Conservation (phyloP, 92 coral and sea anemone genomes). For the Isaurus tuberculatus region DNA sequence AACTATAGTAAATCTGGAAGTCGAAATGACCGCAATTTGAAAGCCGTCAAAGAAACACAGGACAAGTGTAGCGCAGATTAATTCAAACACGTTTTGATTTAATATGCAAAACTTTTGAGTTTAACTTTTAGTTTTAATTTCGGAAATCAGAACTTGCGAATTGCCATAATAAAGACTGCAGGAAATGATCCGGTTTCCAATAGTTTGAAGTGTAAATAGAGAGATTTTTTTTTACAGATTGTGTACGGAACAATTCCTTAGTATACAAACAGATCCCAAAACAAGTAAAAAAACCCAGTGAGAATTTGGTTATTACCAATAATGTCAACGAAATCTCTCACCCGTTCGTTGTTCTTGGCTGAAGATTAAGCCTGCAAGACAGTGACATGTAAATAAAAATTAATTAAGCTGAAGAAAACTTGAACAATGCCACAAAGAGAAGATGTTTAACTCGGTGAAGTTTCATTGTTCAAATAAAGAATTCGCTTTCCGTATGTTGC, state of each 20-base stretch:
- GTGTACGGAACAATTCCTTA: slow-evolving; percentile 56
- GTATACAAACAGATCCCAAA: slow-evolving; percentile 75
- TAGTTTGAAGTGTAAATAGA: slow-evolving; percentile 71
- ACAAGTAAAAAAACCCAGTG: slow-evolving; percentile 42
- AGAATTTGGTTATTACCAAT: slow-evolving; percentile 61
- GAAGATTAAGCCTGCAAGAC: slow-evolving; percentile 55
- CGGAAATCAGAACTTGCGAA: slow-evolving; percentile 79
- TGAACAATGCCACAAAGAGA: slow-evolving; percentile 83
- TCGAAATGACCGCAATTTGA: slow-evolving; percentile 3
- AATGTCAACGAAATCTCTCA: slow-evolving; percentile 47
- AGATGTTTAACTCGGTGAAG: slow-evolving; percentile 80
- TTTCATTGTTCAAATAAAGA: slow-evolving; percentile 70
- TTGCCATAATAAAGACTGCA: slow-evolving; percentile 68
- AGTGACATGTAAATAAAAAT: slow-evolving; percentile 76
- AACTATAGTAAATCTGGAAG: slow-evolving; percentile 40
- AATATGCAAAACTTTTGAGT: slow-evolving; percentile 47
- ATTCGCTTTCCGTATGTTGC: slow-evolving; percentile 59
- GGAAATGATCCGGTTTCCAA: slow-evolving; percentile 71
- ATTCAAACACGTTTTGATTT: slow-evolving; percentile 19
- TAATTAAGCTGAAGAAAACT: slow-evolving; percentile 77
- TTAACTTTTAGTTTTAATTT: slow-evolving; percentile 64
- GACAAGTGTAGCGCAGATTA: slow-evolving; percentile 5
- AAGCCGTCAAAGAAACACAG: background rate
- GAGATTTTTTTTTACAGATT: slow-evolving; percentile 46
- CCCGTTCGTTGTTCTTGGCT: slow-evolving; percentile 48